phyloP scores from a whole-genome alignment of 2,797 vertebrate species.

The Danionella dracula region DNA sequence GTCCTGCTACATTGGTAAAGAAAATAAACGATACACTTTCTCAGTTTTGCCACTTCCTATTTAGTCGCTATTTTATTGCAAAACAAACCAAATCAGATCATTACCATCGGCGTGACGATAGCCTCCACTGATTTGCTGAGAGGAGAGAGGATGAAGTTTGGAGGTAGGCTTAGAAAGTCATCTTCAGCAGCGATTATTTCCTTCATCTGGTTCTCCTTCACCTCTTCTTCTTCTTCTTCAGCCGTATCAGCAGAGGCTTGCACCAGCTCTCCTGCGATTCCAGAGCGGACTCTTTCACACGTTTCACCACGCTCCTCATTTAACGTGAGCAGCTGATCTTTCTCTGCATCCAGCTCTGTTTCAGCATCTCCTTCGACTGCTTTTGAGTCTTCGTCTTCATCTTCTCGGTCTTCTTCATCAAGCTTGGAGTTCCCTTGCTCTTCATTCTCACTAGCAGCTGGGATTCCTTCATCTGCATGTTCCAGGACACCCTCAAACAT shows the following conservation, averaged over 20 bases:
- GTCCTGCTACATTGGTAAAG: too few species aligned
- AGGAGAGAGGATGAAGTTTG: conserved; percentile 68
- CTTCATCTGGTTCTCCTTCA: conserved; percentile 24
- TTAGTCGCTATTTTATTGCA: too few species aligned
- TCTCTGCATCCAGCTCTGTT: conserved; percentile 24
- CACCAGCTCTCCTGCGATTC: too few species aligned
- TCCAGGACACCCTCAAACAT: conserved; percentile 74
- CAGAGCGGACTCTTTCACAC: too few species aligned
- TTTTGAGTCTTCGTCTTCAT: conserved; percentile 19
- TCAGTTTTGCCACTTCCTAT: too few species aligned
- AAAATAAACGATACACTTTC: too few species aligned
- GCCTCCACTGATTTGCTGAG: conserved; percentile 74
- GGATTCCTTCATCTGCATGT: conserved; percentile 51
- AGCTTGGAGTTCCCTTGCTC: neutral
- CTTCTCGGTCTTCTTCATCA: neutral
- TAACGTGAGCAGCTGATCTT: conserved; percentile 11
- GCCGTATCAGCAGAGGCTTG: too few species aligned
- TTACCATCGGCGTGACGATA: conserved; percentile 72
- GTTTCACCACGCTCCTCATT: conserved; percentile 25
- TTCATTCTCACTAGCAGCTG: too few species aligned
- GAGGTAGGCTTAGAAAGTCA: conserved; percentile 64
- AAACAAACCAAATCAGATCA: too few species aligned
- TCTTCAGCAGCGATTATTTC: conserved; percentile 44
- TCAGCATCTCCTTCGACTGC: conserved; percentile 3
- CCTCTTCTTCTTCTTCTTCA: neutral